phyloP scores from a whole-genome alignment of 2,888 invertebrate species.

The Blastobasis adustella region DNA sequence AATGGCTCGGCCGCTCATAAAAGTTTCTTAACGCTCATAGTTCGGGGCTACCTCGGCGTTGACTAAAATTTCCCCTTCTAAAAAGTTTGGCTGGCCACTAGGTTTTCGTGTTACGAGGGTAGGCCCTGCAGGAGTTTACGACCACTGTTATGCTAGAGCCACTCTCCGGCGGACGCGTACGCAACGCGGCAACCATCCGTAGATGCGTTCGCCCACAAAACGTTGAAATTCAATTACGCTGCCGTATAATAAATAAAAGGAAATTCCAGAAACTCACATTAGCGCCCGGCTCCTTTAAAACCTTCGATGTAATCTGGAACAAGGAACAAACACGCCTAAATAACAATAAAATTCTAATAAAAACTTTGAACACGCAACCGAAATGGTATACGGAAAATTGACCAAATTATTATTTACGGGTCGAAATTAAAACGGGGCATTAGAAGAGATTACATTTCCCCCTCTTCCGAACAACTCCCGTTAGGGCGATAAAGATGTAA shows the following conservation, averaged over 20 bases:
- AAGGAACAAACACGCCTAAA: slow-evolving; percentile 75
- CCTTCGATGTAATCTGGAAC: slow-evolving; percentile 72
- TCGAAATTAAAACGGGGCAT: slow-evolving; percentile 67
- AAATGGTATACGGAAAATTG: slow-evolving; percentile 68
- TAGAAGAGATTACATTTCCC: slow-evolving; percentile 59
- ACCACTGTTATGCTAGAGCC: slow-evolving; percentile 20
- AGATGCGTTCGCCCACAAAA: slow-evolving; percentile 17
- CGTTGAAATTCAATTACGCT: slow-evolving; percentile 52
- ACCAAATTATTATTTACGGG: slow-evolving; percentile 74
- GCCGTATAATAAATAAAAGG: slow-evolving; percentile 55
- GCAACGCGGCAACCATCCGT: no score
- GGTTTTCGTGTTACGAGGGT: slow-evolving; percentile 43
- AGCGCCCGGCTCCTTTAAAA: slow-evolving; percentile 68
- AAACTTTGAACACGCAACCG: slow-evolving; percentile 72
- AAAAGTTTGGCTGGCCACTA: slow-evolving; percentile 49
- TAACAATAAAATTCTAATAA: slow-evolving; percentile 75
- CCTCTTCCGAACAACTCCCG: slow-evolving; percentile 48
- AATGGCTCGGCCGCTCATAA: slow-evolving; percentile 64
- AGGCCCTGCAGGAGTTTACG: slow-evolving; percentile 44
- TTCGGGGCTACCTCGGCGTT: slow-evolving; percentile 49
- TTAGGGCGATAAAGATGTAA: slow-evolving; percentile 18
- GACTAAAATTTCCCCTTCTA: slow-evolving; percentile 52
- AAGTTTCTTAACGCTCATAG: slow-evolving; percentile 70
- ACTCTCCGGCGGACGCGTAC: background rate
- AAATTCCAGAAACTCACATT: slow-evolving; percentile 70